Evolutionary conservation across 2,113 vertebrate species (phyloP).

Genomic region (Notothenia rossii): DNA sequence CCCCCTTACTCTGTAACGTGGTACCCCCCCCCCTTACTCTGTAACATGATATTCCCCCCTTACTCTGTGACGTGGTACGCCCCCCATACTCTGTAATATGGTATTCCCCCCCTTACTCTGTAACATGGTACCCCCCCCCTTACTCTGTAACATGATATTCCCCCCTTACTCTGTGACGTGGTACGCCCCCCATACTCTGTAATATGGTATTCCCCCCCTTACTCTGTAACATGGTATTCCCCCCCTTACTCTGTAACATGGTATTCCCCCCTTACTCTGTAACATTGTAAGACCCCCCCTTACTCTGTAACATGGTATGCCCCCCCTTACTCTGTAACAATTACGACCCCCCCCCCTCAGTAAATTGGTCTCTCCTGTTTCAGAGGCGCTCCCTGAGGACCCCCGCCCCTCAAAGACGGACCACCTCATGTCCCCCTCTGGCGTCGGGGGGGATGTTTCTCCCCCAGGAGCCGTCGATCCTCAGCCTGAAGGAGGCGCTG

Average conservation of each 20-base stretch:
- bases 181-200: too few species aligned
- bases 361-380: background rate
- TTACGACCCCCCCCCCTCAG: background rate
- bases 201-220: too few species aligned
- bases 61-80: too few species aligned
- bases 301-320: background rate
- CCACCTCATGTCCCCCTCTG: slow-evolving; percentile 73
- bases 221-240: too few species aligned
- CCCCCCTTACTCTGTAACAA: background rate
- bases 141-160: too few species aligned
- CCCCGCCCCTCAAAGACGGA: background rate
- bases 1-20: too few species aligned
- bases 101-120: too few species aligned
- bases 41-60: too few species aligned
- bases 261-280: background rate
- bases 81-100: too few species aligned
- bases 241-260: background rate
- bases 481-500: slow-evolving; percentile 75
- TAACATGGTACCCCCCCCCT: too few species aligned
- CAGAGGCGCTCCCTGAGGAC: slow-evolving; percentile 41
- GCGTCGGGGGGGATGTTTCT: slow-evolving; percentile 68
- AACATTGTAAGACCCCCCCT: background rate
- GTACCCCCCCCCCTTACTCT: too few species aligned
- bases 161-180: too few species aligned
- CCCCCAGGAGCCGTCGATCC: slow-evolving; percentile 70